Conservation (phyloP, 2,797 vertebrate species). For the Phrynocephalus guinanensis region DNA sequence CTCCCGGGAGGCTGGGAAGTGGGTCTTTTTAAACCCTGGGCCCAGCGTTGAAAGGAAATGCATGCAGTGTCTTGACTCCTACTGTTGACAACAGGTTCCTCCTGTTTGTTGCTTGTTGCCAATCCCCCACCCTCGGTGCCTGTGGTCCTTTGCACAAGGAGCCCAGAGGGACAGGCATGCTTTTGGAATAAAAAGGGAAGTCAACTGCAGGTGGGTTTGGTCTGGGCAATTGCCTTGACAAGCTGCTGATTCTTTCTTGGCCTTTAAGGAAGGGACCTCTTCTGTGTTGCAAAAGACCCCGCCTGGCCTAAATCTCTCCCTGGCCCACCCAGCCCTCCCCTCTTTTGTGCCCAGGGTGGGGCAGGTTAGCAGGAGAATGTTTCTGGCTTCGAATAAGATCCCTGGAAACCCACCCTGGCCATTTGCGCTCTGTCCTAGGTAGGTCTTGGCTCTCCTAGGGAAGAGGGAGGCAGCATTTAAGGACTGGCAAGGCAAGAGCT, state of each 20-base stretch:
- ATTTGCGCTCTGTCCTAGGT: constrained; percentile 37
- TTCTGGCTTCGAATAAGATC: neutral
- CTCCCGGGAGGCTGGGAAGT: neutral
- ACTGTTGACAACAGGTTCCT: too few relatives aligned
- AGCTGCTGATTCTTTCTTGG: neutral
- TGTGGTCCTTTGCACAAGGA: too few relatives aligned
- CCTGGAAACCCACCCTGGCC: constrained; percentile 33
- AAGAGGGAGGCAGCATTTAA: constrained; percentile 45
- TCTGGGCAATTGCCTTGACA: neutral
- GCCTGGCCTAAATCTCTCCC: too few relatives aligned
- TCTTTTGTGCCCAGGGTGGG: neutral
- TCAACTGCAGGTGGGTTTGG: neutral
- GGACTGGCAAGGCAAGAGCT: constrained; percentile 52
- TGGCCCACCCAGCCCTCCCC: neutral
- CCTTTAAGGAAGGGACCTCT: too few relatives aligned
- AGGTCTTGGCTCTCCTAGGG: constrained; percentile 7
- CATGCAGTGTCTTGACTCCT: neutral
- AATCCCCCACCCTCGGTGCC: too few relatives aligned
- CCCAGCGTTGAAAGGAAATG: neutral
- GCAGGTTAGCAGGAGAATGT: neutral
- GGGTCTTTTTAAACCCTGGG: neutral
- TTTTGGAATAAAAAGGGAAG: too few relatives aligned
- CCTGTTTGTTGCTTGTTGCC: too few relatives aligned
- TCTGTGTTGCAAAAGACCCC: too few relatives aligned
- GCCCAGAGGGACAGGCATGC: too few relatives aligned